Evolutionary conservation across 2,888 invertebrate genomes (phyloP).

Genomic region (Hofmannophila pseudospretella): DNA sequence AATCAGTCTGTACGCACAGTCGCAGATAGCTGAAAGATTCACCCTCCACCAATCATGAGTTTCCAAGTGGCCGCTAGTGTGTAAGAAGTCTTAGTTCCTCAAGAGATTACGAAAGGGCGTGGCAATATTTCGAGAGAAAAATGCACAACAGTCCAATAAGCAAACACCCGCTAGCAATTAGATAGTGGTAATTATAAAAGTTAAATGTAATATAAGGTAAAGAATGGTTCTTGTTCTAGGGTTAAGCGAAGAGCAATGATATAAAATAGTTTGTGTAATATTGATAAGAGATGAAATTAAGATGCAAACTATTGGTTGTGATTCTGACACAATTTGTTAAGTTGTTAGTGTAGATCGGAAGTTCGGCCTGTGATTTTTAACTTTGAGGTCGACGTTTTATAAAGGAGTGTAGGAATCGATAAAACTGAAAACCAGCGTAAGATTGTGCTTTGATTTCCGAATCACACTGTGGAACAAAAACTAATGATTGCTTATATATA

Average conservation of each 20-base stretch:
- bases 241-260: slow-evolving; percentile 75
- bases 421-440: no score
- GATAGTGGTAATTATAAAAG: slow-evolving; percentile 74
- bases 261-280: slow-evolving; percentile 77
- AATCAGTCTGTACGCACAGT: no score
- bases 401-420: no score
- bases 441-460: no score
- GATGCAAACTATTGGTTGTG: slow-evolving; percentile 78
- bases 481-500: no score
- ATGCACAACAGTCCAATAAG: slow-evolving; percentile 65
- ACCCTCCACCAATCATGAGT: no score
- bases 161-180: slow-evolving; percentile 73
- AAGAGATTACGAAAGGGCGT: slow-evolving; percentile 42
- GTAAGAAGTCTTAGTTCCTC: slow-evolving; percentile 6
- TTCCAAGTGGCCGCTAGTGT: slow-evolving; percentile 16
- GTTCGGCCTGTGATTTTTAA: no score
- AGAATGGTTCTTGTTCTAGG: slow-evolving; percentile 76
- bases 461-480: no score
- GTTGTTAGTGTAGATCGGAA: no score
- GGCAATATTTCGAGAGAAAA: slow-evolving; percentile 36
- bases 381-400: no score
- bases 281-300: slow-evolving; percentile 73
- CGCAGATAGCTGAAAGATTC: no score
- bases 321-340: slow-evolving; percentile 77
- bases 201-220: slow-evolving; percentile 73